Evolutionary conservation across 2,113 vertebrate species (phyloP).

Genomic region (Lethenteron camtschaticum): DNA sequence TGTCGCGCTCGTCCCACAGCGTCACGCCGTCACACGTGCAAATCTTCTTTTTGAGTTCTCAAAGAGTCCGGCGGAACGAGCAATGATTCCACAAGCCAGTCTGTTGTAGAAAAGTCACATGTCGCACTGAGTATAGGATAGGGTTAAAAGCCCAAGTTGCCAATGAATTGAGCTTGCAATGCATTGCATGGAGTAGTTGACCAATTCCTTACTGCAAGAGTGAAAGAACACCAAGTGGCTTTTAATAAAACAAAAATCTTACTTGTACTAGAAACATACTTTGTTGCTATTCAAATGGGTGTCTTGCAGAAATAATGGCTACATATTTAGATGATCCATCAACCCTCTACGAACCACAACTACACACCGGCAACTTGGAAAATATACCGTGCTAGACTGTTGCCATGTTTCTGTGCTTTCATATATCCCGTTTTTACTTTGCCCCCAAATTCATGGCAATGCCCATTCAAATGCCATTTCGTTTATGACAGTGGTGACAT

Average conservation of each 20-base stretch:
- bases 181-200: not conserved
- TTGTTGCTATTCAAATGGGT: too few relatives aligned
- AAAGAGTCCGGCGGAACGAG: conserved; percentile 53
- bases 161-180: not conserved
- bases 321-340: too few relatives aligned
- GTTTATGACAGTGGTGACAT: not conserved
- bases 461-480: not conserved
- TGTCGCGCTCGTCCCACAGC: conserved; percentile 59
- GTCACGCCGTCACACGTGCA: conserved; percentile 62
- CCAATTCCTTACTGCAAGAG: not conserved
- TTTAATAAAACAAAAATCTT: not conserved
- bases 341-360: too few relatives aligned
- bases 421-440: too few relatives aligned
- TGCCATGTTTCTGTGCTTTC: too few relatives aligned
- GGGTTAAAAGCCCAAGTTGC: not conserved
- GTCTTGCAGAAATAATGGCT: too few relatives aligned
- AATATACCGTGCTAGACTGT: too few relatives aligned
- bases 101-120: conserved; percentile 18
- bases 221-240: not conserved
- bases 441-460: too few relatives aligned
- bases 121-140: not conserved
- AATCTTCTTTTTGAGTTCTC: conserved; percentile 49
- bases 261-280: too few relatives aligned
- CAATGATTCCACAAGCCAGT: conserved; percentile 64
- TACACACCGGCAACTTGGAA: too few relatives aligned